phyloP scores from a whole-genome alignment of 2,797 vertebrate genomes.

The Telmatherina bonti region DNA sequence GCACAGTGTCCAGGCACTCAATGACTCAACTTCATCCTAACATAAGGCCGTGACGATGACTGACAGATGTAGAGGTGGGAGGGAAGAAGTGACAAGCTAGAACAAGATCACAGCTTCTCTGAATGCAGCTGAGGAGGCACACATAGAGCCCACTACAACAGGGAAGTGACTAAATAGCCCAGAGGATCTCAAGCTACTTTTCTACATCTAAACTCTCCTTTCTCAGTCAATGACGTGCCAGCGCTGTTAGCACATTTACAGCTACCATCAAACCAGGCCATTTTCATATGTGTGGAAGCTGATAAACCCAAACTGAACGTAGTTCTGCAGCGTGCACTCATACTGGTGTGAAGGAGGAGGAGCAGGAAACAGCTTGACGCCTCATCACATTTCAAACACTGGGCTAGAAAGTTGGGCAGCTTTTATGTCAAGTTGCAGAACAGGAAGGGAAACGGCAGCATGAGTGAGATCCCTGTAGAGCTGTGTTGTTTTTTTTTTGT shows the following conservation, averaged over 20 bases:
- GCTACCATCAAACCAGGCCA: conserved; percentile 21
- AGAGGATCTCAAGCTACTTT: conserved; percentile 49
- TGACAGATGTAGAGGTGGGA: conserved; percentile 75
- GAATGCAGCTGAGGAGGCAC: conserved; percentile 42
- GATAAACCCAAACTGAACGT: background rate
- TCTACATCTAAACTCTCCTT: conserved; percentile 41
- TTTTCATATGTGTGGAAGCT: background rate
- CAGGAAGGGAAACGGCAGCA: conserved; percentile 65
- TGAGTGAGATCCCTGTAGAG: conserved; percentile 47
- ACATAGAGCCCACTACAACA: conserved; percentile 43
- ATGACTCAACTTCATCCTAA: conserved; percentile 64
- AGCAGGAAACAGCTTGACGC: conserved; percentile 45
- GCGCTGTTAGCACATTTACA: conserved; percentile 10
- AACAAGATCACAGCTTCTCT: conserved; percentile 65
- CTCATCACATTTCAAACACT: conserved; percentile 52
- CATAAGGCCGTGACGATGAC: conserved; percentile 61
- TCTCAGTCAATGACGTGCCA: conserved; percentile 38
- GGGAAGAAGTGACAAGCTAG: conserved; percentile 74
- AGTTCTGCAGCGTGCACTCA: background rate
- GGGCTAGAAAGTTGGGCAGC: conserved; percentile 29
- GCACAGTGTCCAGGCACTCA: background rate
- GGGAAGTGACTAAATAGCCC: conserved; percentile 62
- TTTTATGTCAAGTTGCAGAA: conserved; percentile 64
- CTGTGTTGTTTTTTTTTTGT: no score
- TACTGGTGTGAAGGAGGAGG: conserved; percentile 22